These are phyloP conservation scores for Megastigmus dorsalis DNA, from an alignment of 2,888 invertebrate species.

Conservation along the genomic window DNA sequence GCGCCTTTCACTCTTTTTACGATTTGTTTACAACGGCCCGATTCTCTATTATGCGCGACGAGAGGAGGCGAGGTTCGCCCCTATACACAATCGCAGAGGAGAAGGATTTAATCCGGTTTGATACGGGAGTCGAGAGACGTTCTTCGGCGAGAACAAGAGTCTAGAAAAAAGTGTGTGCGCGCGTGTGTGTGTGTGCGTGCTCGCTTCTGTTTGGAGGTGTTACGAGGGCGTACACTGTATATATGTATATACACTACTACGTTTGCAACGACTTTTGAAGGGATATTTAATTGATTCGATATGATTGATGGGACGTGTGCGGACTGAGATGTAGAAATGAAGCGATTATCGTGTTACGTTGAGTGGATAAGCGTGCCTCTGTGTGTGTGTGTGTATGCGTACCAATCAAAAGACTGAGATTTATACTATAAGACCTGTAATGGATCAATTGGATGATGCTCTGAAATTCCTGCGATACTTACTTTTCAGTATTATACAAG, in stretches of 20 bases:
- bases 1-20: slow-evolving; percentile 65
- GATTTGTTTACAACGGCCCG: slow-evolving; percentile 71
- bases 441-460: too few relatives aligned
- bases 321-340: background rate
- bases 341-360: background rate
- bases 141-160: background rate
- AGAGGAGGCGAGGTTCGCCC: background rate
- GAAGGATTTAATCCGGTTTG: slow-evolving; percentile 45
- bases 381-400: background rate
- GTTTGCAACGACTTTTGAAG: too few relatives aligned
- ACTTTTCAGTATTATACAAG: too few relatives aligned
- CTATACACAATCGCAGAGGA: background rate
- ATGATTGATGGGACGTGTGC: background rate
- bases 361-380: background rate
- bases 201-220: background rate
- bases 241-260: too few relatives aligned
- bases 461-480: too few relatives aligned
- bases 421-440: too few relatives aligned
- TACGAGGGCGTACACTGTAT: too few relatives aligned
- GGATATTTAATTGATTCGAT: slow-evolving; percentile 5
- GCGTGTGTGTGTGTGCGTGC: background rate
- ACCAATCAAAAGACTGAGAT: too few relatives aligned
- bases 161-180: background rate
- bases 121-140: too few relatives aligned
- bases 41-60: background rate